Percentiles rank a stretch among this genome's conserved stretches.
Conservation (phyloP, 2,113 vertebrate species). For the Gracilinanus agilis region DNA sequence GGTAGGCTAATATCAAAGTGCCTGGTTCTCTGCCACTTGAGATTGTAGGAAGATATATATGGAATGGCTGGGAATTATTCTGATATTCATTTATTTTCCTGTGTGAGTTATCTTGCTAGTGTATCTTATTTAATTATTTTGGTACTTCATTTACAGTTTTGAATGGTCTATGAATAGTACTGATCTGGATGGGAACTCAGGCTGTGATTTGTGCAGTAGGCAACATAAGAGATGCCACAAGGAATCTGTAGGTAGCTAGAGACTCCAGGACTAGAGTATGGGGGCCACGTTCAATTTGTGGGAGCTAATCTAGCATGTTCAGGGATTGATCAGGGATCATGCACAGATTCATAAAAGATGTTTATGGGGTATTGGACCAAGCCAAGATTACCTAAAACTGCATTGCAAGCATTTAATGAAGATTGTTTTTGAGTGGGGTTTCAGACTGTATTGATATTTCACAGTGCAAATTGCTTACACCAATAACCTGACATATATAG, state of each 20-base stretch:
- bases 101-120: not conserved
- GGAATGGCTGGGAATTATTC: not conserved
- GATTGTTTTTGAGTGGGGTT: not conserved
- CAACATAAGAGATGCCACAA: not conserved
- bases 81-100: not conserved
- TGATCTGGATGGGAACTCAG: not conserved
- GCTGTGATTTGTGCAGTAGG: not conserved
- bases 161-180: not conserved
- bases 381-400: not conserved
- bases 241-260: not conserved
- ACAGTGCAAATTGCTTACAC: not conserved
- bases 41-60: not conserved
- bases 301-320: not conserved
- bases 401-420: not conserved
- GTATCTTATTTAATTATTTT: not conserved
- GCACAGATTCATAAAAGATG: not conserved
- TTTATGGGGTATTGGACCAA: not conserved
- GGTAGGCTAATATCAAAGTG: not conserved
- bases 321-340: not conserved
- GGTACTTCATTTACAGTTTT: not conserved
- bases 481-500: not conserved
- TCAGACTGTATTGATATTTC: not conserved
- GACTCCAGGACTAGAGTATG: not conserved
- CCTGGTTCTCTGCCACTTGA: not conserved
- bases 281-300: not conserved